Evolutionary conservation across 2,797 vertebrate species (phyloP).

Genomic region (Helarctos malayanus): DNA sequence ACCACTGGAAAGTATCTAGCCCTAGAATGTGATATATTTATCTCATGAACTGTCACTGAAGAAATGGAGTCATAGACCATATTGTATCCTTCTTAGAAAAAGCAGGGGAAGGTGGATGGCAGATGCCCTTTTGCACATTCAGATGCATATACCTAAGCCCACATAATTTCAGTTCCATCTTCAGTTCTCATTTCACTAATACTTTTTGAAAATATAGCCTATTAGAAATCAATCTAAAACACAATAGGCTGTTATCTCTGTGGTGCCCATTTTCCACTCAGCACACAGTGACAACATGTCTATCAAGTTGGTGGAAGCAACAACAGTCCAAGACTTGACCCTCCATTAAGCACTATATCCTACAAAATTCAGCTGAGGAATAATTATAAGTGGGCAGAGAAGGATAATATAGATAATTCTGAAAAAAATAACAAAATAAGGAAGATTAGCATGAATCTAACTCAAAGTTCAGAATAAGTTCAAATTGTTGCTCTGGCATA

Average conservation of each 20-base stretch:
- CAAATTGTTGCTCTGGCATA: conserved; percentile 71
- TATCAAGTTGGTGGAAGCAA: conserved; percentile 37
- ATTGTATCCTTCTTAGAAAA: not conserved
- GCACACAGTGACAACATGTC: not conserved
- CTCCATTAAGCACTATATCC: not conserved
- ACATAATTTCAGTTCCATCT: not conserved
- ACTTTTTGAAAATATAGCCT: not conserved
- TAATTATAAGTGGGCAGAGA: not conserved
- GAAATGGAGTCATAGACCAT: not conserved
- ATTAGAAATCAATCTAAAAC: conserved; percentile 24
- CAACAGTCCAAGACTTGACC: not conserved
- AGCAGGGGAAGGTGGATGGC: not conserved
- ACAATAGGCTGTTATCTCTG: not conserved
- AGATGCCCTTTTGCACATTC: not conserved
- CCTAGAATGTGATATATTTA: not conserved
- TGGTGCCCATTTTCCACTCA: not conserved
- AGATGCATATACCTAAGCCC: not conserved
- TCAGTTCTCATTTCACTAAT: not conserved
- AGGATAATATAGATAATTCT: not conserved
- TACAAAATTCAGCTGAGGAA: not conserved
- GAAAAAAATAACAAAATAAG: not conserved
- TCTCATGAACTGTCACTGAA: not conserved
- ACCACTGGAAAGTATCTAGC: not conserved
- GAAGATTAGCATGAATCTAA: conserved; percentile 37
- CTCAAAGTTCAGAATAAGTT: conserved; percentile 77